phyloP scores from a whole-genome alignment of 92 coral and sea anemone genomes.

The Actinostola sp. region DNA sequence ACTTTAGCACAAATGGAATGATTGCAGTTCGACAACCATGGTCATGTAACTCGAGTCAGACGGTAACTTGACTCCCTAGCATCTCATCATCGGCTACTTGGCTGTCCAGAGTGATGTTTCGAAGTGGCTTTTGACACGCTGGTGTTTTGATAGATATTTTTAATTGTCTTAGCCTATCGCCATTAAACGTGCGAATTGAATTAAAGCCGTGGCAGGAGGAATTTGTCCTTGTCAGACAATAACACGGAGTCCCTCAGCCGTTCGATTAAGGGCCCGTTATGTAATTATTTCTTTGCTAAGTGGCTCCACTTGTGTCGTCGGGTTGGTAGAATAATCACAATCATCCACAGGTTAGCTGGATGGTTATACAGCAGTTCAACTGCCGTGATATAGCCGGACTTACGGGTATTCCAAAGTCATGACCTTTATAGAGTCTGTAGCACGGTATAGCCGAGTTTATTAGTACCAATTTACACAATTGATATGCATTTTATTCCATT shows the following conservation, averaged over 20 bases:
- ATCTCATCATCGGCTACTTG: neutral
- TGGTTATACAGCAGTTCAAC: neutral
- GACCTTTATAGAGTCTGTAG: neutral
- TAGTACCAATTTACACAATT: neutral
- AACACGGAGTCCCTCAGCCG: neutral
- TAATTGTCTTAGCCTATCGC: conserved; percentile 30
- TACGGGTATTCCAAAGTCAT: neutral
- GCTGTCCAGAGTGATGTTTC: conserved; percentile 10
- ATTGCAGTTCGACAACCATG: neutral
- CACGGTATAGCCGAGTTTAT: conserved; percentile 4
- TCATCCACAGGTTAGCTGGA: neutral
- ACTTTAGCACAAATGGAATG: conserved; percentile 28
- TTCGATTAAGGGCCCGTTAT: neutral
- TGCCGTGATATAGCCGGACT: neutral
- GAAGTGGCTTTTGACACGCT: conserved; percentile 45
- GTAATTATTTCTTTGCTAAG: neutral
- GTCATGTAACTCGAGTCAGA: conserved; percentile 4
- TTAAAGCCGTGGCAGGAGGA: conserved; percentile 6
- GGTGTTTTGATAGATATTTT: conserved; percentile 35
- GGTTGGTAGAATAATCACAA: conserved; percentile 1
- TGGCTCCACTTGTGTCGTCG: neutral
- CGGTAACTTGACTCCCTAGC: conserved; percentile 20
- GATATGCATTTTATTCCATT: conserved; percentile 14
- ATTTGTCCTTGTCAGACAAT: conserved; percentile 1
- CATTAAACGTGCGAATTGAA: conserved; percentile 23